Evolutionary conservation across 2,797 vertebrate species (phyloP), one percentile per base, ranked within the genome.

Genomic region (Hozukius guyotensis): DNA sequence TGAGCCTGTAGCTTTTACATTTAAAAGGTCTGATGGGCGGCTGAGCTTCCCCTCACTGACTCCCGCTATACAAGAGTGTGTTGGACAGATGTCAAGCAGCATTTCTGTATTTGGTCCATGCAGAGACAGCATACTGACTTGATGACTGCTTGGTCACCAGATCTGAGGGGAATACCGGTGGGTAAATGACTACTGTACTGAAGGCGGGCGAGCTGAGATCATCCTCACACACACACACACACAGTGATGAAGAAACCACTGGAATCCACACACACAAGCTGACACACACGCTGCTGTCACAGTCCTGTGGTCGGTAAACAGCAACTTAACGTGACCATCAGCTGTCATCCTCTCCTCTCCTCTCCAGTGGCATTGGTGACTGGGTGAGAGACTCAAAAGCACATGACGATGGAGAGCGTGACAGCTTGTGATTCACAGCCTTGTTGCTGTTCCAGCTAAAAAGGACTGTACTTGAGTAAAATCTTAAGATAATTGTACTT

Each of bases 301-400:
- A 73, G 59, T 63, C 38, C 61, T 38, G 70, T 38, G 87, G 75
- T 86, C 46, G 16, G 59, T 70, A 85, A 88, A 87, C 75, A 87
- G 42, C 65, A 80, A 61, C 38, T 66, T 68, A 84, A 86, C 75
- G 80, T 89, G 90, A 91, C 81, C 31, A 67, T 89, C 82, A 86
- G 89, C 78, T 86, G 86, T 81, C 84, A 81, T 20, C 61, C 38
- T 20, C 20, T 52, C 53, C 22, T 20, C 16, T 42, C 46, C 20
- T 77, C 62, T 80, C 46, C 72, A 29, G 34, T 86, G 77, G 86
- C 80, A 71, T 56, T 59, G 53, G 72, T 52, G 77, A 82, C 42
- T 79, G 61, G 70, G 69, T 75, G 81, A 81, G 52, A 69, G 78
- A 80, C 71, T 78, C 74, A 81, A 61, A 57, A 75, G 59, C 91